phyloP scores from a whole-genome alignment of 2,113 vertebrate species.

The Ranitomeya imitator region DNA sequence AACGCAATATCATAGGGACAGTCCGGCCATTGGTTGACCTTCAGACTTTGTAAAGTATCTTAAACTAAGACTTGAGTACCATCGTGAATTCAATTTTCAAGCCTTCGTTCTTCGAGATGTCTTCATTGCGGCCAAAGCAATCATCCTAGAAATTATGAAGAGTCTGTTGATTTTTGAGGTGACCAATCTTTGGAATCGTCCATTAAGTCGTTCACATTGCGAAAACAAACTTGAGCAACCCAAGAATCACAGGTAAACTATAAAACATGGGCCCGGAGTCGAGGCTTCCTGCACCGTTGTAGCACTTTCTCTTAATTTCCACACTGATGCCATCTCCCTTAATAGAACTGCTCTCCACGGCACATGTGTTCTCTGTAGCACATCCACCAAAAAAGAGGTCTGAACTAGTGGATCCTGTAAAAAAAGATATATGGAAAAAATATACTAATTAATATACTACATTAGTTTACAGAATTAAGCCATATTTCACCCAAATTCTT shows the following conservation, averaged over 20 bases:
- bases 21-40: background rate
- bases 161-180: background rate
- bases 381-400: slow-evolving; percentile 24
- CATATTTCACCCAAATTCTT: too few relatives aligned
- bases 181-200: background rate
- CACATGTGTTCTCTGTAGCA: slow-evolving; percentile 22
- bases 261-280: background rate
- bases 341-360: background rate
- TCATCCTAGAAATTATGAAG: background rate
- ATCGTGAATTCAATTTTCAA: background rate
- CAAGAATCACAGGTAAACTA: background rate
- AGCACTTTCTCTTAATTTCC: slow-evolving; percentile 12
- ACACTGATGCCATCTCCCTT: background rate
- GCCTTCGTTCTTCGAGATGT: background rate
- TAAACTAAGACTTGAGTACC: background rate
- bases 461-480: too few relatives aligned
- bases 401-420: background rate
- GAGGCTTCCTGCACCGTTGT: background rate
- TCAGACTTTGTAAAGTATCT: background rate
- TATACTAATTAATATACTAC: too few relatives aligned
- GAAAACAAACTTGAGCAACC: background rate
- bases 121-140: background rate
- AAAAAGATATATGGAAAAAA: background rate
- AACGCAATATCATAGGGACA: too few relatives aligned
- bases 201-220: background rate